Percentiles rank a stretch among this genome's conserved stretches.
Conservation (phyloP, 2,888 invertebrate genomes). For the Tortricodes alternella region DNA sequence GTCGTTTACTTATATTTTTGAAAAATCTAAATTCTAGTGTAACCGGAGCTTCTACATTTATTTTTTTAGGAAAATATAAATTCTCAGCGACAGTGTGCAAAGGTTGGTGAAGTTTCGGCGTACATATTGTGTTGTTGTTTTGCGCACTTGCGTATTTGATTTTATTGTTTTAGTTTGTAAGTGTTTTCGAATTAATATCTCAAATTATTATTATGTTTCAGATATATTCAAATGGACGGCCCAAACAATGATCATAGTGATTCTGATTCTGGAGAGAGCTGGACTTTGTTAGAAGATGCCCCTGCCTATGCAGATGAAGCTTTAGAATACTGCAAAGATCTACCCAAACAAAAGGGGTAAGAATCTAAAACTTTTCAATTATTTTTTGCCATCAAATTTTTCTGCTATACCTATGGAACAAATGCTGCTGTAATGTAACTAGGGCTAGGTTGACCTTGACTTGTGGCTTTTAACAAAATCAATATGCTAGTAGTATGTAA, state of each 20-base stretch:
- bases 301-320: conserved; percentile 54
- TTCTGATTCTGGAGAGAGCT: conserved; percentile 80
- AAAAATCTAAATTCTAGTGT: conserved; percentile 54
- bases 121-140: conserved; percentile 27
- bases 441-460: conserved; percentile 24
- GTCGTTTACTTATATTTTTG: conserved; percentile 46
- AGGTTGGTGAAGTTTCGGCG: conserved; percentile 43
- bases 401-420: not conserved
- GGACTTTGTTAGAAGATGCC: conserved; percentile 69
- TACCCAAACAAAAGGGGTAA: conserved; percentile 48
- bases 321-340: conserved; percentile 48
- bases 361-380: not conserved
- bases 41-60: conserved; percentile 43
- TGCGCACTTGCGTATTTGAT: conserved; percentile 21
- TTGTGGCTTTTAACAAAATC: conserved; percentile 11
- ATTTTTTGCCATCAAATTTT: not conserved
- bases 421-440: not conserved
- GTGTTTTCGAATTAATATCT: conserved; percentile 19
- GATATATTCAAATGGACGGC: conserved; percentile 62
- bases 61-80: conserved; percentile 42
- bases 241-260: conserved; percentile 67
- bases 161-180: conserved; percentile 20
- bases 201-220: conserved; percentile 32
- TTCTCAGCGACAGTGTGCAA: conserved; percentile 43
- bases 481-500: not conserved